These are phyloP conservation scores for Bovichtus diacanthus DNA, from an alignment of 2,797 vertebrate genomes.

Conservation along the genomic window DNA sequence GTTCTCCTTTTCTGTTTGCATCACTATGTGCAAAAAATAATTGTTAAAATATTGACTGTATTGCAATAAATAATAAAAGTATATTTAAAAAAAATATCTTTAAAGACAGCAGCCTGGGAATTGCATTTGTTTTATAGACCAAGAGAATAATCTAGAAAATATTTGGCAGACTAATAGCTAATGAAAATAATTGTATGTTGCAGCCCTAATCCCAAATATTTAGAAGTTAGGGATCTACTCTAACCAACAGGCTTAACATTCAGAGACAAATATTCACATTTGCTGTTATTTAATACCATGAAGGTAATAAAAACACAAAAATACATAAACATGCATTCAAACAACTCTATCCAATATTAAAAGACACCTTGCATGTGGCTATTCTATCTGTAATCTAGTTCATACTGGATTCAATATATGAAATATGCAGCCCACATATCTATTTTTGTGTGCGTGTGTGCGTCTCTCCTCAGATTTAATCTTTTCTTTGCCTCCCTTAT, in stretches of 20 bases:
- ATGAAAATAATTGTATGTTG: neutral
- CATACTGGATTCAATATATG: neutral
- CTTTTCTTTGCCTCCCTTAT: neutral
- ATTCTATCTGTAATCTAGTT: neutral
- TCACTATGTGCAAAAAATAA: too few species aligned
- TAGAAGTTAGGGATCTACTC: neutral
- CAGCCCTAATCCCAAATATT: neutral
- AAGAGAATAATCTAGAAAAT: neutral
- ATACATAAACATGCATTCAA: neutral
- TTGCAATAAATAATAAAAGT: too few species aligned
- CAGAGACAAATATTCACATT: neutral
- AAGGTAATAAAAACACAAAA: neutral
- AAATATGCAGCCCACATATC: neutral
- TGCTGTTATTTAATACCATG: neutral
- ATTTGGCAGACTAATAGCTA: neutral
- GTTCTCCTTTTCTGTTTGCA: too few species aligned
- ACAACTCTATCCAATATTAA: neutral
- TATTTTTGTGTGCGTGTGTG: conserved; percentile 7
- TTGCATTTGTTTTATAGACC: neutral
- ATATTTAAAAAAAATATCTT: too few species aligned
- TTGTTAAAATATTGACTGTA: too few species aligned
- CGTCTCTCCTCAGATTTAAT: conserved; percentile 20
- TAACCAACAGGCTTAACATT: neutral
- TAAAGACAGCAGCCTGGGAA: neutral
- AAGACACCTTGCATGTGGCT: neutral